Evolutionary conservation across 2,113 vertebrate species (phyloP), one percentile per base, ranked within the genome.

Genomic region (Macrotus californicus): DNA sequence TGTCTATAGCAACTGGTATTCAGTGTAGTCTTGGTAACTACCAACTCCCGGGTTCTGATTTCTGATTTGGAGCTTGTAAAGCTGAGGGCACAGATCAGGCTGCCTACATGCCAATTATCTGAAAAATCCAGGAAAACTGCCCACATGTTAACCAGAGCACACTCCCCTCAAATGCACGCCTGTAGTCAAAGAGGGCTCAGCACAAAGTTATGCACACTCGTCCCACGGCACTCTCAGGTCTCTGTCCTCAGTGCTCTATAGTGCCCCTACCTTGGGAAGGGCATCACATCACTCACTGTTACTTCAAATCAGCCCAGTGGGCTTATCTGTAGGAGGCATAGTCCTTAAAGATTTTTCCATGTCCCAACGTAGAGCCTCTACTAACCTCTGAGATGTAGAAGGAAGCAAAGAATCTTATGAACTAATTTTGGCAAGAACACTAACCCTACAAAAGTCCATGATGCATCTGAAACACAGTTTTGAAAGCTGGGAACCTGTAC

Each of bases 91-190:
- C 39, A 36, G 75, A 54, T 26, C 48, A 73, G 31, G 13, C n/a
- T 86, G 39, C 39, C 36, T 48, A 18, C 31, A 7, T 18, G 52
- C 21, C 19, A 41, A 34, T 72, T 41, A 29, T 82, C 24, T 69
- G 29, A 13, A 72, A 73, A 75, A 41, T 48, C 21, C 22, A 41
- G n/a, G 54, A 81, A 67, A 48, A 66, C 39, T 10, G n/a, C 48
- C 29, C 5, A 7, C 3, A 0, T 59, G 3, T 31, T n/a, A n/a
- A n/a, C 54, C 36, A 24, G 54, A 52, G 5, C 69, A 26, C 14
- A 41, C 6, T 5, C 46, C 22, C 64, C 36, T 72, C 0, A 0
- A 39, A 16, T 59, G 54, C 9, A 1, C 7, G 6, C 18, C n/a
- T 46, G 7, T 26, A 6, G 34, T 41, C 36, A 24, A 34, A 56